Conservation (phyloP, 2,888 invertebrate genomes). For the Xanthorhoe spadicearia region DNA sequence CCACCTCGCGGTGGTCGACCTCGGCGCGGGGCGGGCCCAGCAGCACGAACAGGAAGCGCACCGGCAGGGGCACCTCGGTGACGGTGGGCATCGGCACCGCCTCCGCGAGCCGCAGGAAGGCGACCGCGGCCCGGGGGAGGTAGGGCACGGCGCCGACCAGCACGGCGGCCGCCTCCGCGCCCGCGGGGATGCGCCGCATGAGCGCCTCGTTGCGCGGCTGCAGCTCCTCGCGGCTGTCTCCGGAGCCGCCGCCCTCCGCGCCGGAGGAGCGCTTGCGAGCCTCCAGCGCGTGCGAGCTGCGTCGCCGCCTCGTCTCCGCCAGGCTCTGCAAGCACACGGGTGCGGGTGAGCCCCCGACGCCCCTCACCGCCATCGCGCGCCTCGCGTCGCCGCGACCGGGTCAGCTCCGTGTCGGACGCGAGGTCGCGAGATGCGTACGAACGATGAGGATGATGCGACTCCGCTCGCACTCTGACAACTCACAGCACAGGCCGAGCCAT, state of each 20-base stretch:
- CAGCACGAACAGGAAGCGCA: conserved; percentile 96
- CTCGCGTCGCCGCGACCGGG: too few relatives aligned
- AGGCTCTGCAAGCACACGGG: conserved; percentile 76
- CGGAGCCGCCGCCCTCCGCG: conserved; percentile 69
- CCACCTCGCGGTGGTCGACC: conserved; percentile 98
- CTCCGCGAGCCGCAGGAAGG: conserved; percentile 94
- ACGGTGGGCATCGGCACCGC: conserved; percentile 92
- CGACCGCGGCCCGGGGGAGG: conserved; percentile 95
- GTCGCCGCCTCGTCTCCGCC: conserved; percentile 84
- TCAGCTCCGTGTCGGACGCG: too few relatives aligned
- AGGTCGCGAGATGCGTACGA: too few relatives aligned
- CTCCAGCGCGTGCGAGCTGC: conserved; percentile 75
- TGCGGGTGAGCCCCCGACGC: too few relatives aligned
- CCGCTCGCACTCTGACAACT: too few relatives aligned
- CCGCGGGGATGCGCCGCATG: conserved; percentile 93
- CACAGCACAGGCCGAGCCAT: too few relatives aligned
- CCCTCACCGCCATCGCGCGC: too few relatives aligned
- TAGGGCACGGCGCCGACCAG: conserved; percentile 97
- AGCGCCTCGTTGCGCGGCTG: conserved; percentile 93
- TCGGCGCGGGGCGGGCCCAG: conserved; percentile 93
- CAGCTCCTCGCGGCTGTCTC: conserved; percentile 91
- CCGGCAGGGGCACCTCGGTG: conserved; percentile 95
- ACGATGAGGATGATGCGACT: too few relatives aligned
- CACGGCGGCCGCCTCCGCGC: conserved; percentile 96
- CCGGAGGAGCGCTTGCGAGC: conserved; percentile 68